Base-by-base conservation (phyloP, 2,888 invertebrate species). In the Sabatieria punctata region DNA sequence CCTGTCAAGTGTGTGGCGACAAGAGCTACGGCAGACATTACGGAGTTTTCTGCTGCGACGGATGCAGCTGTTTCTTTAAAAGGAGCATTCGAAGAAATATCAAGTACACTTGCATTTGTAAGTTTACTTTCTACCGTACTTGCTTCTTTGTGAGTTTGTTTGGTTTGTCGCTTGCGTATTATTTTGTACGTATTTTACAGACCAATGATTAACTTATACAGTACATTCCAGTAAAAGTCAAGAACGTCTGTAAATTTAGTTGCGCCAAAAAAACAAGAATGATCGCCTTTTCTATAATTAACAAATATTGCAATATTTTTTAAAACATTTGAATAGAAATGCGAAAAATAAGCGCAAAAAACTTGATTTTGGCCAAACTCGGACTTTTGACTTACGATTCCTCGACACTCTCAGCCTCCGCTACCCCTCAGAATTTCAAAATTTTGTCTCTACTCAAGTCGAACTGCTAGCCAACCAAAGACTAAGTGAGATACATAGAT, bases 61-160 rank as follows among this genome's bases (percentile, higher is more conserved):
- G 85, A 1, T 85, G 85, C 63, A 82, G 82, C 43, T 85, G 85
- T 59, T 85, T 85, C 67, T 85, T 85, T 69, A 85, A 85, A 65
- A 72, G 85, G 55, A 81, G 80, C 53, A 77, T 85, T 40, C 72
- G 85, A 39, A 77, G 77, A 51, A 77, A 77, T 38, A 78, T 78
- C 43, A 66, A 74, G 21, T 85, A 83, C 62, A 75, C 77, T 24
- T 85, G 85, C 65, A 83, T 83, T 54, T 77, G 80, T 80, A 68
- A 71, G 74, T 55, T 35, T 23, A 21, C 36, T 13, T n/a, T 15
- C n/a, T 23, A 15, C n/a, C n/a, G n/a, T n/a, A 42, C n/a, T 19
- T 15, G 19, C 18, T 43, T 6, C 33, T 37, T 44, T 44, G 3
- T 22, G 21, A 41, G 19, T 41, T 42, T 41, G 21, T 22, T 67